phyloP scores from a whole-genome alignment of 1,140 invertebrate species.

The Hyposmocoma kahamanoa region DNA sequence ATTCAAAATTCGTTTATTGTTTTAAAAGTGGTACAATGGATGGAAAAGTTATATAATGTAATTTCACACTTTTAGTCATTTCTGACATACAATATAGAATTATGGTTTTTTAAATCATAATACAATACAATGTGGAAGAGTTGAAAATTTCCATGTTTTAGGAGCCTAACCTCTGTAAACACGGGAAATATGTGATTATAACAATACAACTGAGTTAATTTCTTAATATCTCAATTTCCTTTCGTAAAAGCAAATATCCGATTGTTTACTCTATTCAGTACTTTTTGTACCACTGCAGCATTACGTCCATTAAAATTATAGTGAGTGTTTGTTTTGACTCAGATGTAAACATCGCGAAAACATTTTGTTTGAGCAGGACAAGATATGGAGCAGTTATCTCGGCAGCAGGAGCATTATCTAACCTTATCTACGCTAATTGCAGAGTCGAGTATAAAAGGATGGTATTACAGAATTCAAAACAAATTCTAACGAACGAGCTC shows the following conservation, averaged over 20 bases:
- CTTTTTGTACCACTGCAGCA: slow-evolving; percentile 19
- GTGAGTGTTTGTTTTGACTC: slow-evolving; percentile 45
- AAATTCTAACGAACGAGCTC: slow-evolving; percentile 60
- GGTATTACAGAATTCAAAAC: slow-evolving; percentile 23
- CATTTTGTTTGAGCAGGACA: slow-evolving; percentile 50
- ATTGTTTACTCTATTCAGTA: slow-evolving; percentile 24
- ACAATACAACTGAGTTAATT: no score
- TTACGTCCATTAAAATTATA: slow-evolving; percentile 24
- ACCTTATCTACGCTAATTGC: slow-evolving; percentile 57
- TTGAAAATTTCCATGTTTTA: no score
- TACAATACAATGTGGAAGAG: no score
- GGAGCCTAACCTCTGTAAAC: no score
- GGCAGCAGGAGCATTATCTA: slow-evolving; percentile 51
- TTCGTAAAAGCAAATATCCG: slow-evolving; percentile 34
- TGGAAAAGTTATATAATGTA: no score
- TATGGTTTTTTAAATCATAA: no score
- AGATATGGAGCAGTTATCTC: slow-evolving; percentile 45
- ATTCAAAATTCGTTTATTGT: no score
- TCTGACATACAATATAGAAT: no score
- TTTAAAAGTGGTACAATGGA: no score
- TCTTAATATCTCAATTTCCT: no score
- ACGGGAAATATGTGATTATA: no score
- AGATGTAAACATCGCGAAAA: slow-evolving; percentile 60
- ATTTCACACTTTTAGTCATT: no score
- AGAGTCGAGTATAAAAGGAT: slow-evolving; percentile 48